Base-by-base conservation (phyloP, 2,888 invertebrate genomes). In the Cremastobaeus sp. region DNA sequence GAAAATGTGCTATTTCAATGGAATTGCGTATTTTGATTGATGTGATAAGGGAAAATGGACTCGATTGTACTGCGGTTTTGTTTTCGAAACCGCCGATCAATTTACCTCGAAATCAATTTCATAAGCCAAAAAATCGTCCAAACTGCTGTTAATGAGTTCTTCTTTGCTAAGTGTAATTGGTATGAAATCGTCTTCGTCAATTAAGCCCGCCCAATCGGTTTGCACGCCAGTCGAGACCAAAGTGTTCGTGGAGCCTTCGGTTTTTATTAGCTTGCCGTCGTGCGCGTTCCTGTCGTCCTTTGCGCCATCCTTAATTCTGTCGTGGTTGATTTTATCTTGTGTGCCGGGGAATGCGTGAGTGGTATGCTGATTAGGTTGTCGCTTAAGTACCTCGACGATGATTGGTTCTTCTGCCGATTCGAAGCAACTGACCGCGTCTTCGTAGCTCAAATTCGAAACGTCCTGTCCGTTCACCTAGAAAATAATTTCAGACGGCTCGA, bases 51-150 rank as follows among this genome's bases (percentile, higher is more conserved):
- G n/a, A n/a, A n/a, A n/a, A n/a, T n/a, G n/a, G n/a, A n/a, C n/a
- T n/a, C n/a, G n/a, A n/a, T n/a, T n/a, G n/a, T n/a, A n/a, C n/a
- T n/a, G n/a, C n/a, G n/a, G n/a, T n/a, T n/a, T n/a, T n/a, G n/a
- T n/a, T n/a, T n/a, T n/a, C n/a, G n/a, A n/a, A n/a, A n/a, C n/a
- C n/a, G n/a, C n/a, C 32, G 48, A 54, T 69, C 39, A 66, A 62
- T 55, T 70, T 84, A 91, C 91, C 89, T 91, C 91, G 77, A 91
- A 89, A 81, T 90, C 90, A 71, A 91, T 91, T 80, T 91, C 91
- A 14, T 88, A 89, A 12, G 89, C 86, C 60, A 90, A 85, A 77
- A 89, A 90, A 77, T 91, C 90, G 77, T 91, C 90, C 74, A 90
- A 90, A 76, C 89, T 87, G 77, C 89, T 88, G 75, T 89, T 88